Evolutionary conservation across 2,888 invertebrate genomes (phyloP).

Genomic region (Troides helena): DNA sequence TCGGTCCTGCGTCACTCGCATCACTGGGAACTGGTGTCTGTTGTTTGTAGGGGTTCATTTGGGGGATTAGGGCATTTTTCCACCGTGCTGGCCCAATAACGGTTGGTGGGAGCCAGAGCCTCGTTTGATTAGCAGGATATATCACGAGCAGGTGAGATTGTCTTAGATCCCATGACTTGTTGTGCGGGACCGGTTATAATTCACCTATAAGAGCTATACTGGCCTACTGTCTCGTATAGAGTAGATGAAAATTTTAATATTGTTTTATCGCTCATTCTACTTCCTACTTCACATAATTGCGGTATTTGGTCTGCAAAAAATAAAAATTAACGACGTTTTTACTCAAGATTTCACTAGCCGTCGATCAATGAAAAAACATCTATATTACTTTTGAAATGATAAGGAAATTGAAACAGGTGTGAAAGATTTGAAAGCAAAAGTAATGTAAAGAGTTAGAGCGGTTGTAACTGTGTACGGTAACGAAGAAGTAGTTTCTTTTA

Average conservation of each 20-base stretch:
- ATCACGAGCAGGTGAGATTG: too few relatives aligned
- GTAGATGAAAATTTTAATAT: background rate
- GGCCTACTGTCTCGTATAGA: background rate
- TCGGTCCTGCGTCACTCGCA: too few relatives aligned
- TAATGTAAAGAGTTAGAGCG: background rate
- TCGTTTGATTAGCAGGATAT: too few relatives aligned
- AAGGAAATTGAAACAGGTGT: slow-evolving; percentile 12
- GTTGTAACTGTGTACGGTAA: slow-evolving; percentile 10
- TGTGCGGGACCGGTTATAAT: slow-evolving; percentile 1
- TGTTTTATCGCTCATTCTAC: background rate
- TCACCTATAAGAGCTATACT: slow-evolving; percentile 25
- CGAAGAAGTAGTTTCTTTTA: slow-evolving; percentile 2
- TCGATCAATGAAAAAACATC: slow-evolving; percentile 4
- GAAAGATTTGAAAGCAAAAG: background rate
- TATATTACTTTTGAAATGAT: background rate
- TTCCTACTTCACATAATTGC: background rate
- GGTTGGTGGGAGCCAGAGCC: too few relatives aligned
- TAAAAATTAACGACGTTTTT: slow-evolving; percentile 4
- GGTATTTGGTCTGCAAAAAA: background rate
- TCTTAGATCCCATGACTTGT: too few relatives aligned
- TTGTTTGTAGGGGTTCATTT: too few relatives aligned
- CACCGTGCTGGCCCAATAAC: too few relatives aligned
- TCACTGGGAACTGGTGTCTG: too few relatives aligned
- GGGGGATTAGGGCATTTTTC: too few relatives aligned
- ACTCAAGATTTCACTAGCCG: slow-evolving; percentile 5